These are phyloP conservation scores for Tricholaema leucomelas DNA, from an alignment of 2,113 vertebrate genomes.

Conservation along the genomic window DNA sequence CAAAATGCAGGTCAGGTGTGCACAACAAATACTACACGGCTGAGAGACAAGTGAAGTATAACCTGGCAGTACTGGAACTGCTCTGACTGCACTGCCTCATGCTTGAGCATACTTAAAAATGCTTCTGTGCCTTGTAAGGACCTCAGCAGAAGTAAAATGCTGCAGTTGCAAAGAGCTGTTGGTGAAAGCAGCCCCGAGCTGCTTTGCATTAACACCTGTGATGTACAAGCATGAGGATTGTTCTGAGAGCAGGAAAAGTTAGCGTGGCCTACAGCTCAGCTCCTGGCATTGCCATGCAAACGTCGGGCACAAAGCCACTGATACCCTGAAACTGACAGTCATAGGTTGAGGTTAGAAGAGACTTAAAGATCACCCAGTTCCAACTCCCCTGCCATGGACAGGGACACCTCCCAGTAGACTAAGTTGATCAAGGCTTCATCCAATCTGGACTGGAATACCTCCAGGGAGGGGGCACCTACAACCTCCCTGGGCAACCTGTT, in stretches of 20 bases:
- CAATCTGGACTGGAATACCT: too few species aligned
- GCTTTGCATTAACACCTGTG: neutral
- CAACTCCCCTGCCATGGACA: too few species aligned
- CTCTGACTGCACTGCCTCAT: neutral
- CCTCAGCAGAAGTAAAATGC: neutral
- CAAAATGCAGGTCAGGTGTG: neutral
- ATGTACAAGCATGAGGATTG: neutral
- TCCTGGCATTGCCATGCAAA: neutral
- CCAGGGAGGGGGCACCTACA: too few species aligned
- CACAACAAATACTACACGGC: neutral
- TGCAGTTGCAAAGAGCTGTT: neutral
- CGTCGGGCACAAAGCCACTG: fast-evolving
- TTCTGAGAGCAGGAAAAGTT: neutral
- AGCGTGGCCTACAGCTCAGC: neutral
- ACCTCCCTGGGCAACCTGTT: too few species aligned
- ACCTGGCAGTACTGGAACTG: neutral
- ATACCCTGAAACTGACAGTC: neutral
- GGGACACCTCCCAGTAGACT: too few species aligned
- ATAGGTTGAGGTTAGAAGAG: too few species aligned
- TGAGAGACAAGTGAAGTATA: neutral
- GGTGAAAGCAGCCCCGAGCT: neutral
- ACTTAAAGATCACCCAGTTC: too few species aligned
- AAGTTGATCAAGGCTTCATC: too few species aligned
- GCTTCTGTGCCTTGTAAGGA: neutral
- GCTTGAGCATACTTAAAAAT: neutral